Base-by-base conservation (phyloP, 2,797 vertebrate species). In the Rhinella marina region DNA sequence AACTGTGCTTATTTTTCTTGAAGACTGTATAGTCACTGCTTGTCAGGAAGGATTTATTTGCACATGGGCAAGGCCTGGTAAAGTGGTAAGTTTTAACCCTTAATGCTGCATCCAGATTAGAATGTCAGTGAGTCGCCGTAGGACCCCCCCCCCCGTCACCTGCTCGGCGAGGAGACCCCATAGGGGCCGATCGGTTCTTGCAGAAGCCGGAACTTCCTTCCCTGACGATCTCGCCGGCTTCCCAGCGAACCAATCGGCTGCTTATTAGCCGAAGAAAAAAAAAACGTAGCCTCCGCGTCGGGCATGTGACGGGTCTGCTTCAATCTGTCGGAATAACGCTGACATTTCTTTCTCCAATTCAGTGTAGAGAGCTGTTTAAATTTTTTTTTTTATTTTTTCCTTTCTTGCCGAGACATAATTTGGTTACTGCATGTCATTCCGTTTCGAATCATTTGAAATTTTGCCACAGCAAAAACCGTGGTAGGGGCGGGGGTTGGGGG, bases 1-100 rank as follows among this genome's bases (percentile, higher is more conserved):
- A 95, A 98, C 97, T 92, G 98, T 99, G 92, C 95, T 99, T 92
- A 98, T 99, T 95, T 99, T 99, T 95, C 97, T 99, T 94, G 98
- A 99, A 96, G 98, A 99, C 97, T 98, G 98, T 96, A 95, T 99
- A 96, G 98, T 99, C 96, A 99, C 97, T 95, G 98, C 97, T 95
- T 99, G 98, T 97, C 98, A 99, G 96, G 98, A 99, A 94, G 98
- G 98, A 94, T 99, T 99, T 97, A 96, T 99, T 97, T 99, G 98
- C 98, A 99, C 98, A 94, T 99, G 98, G 98, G 98, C 97, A 94
- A 97, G 98, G 96, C 97, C 98, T 93, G 98, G 98, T 95, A 99
- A 99, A 97, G 97, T 97, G 97, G 98, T 98, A 96, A 98, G 98
- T 98, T 95, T 96, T 93, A 96, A 96, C 80, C 95, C 95, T 95